phyloP scores from a whole-genome alignment of 1,140 invertebrate genomes.

The Drosophila mayri region DNA sequence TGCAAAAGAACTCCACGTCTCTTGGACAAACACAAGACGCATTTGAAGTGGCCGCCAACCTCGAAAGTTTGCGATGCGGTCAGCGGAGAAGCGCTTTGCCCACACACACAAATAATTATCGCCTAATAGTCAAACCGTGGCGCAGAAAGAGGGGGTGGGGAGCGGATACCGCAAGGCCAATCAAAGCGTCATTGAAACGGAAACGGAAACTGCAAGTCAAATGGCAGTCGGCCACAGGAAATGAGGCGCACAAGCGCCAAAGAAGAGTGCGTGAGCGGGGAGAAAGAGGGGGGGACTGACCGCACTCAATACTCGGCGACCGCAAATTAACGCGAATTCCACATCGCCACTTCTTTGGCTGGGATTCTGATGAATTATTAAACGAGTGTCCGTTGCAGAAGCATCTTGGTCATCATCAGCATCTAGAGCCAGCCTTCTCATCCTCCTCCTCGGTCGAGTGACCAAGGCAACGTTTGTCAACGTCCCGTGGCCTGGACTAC shows the following conservation, averaged over 20 bases:
- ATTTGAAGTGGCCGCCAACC: slow-evolving; percentile 34
- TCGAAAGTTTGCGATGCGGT: slow-evolving; percentile 61
- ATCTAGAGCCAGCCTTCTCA: slow-evolving; percentile 9
- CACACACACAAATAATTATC: slow-evolving; percentile 67
- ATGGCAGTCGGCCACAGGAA: slow-evolving; percentile 77
- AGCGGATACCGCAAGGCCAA: slow-evolving; percentile 75
- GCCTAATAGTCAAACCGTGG: slow-evolving; percentile 51
- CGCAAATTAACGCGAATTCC: slow-evolving; percentile 71
- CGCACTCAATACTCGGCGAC: slow-evolving; percentile 43
- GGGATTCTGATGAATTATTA: slow-evolving; percentile 72
- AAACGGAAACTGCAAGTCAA: slow-evolving; percentile 82
- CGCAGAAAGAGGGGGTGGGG: slow-evolving; percentile 1
- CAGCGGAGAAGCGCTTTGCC: slow-evolving; percentile 29
- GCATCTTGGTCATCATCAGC: slow-evolving; percentile 16
- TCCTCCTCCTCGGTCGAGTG: slow-evolving; percentile 23
- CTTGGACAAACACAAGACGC: slow-evolving; percentile 12
- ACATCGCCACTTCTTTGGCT: slow-evolving; percentile 10
- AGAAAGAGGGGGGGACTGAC: slow-evolving; percentile 22
- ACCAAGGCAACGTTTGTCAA: slow-evolving; percentile 63
- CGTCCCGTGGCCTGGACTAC: slow-evolving; percentile 8
- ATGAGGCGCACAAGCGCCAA: slow-evolving; percentile 70
- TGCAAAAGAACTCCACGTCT: slow-evolving; percentile 12
- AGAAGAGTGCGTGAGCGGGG: slow-evolving; percentile 13
- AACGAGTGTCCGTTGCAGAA: slow-evolving; percentile 48
- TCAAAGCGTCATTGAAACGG: slow-evolving; percentile 82